Conservation (phyloP, 2,113 vertebrate genomes). For the Prunella fulvescens region DNA sequence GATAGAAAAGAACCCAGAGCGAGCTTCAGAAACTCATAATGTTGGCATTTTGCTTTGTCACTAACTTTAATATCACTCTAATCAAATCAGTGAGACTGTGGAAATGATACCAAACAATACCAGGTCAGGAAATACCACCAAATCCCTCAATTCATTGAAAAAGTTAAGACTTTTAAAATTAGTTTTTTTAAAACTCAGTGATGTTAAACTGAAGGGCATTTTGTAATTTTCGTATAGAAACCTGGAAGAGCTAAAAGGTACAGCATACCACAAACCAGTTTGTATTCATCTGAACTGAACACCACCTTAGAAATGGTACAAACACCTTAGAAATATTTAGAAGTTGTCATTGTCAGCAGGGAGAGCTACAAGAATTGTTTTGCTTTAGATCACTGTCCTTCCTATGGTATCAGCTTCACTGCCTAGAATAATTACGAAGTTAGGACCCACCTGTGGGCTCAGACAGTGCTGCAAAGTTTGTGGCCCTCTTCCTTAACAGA, state of each 20-base stretch:
- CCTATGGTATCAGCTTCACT: background rate
- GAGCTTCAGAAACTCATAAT: slow-evolving; percentile 67
- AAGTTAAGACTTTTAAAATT: slow-evolving; percentile 70
- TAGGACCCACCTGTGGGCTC: background rate
- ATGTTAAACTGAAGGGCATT: slow-evolving; percentile 46
- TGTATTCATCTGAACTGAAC: background rate
- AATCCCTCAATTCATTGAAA: slow-evolving; percentile 66
- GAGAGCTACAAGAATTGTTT: background rate
- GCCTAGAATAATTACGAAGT: background rate
- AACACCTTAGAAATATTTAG: background rate
- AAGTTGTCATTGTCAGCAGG: background rate
- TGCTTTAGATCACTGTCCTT: background rate
- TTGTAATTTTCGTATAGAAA: background rate
- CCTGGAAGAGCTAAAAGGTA: background rate
- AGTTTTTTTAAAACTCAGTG: slow-evolving; percentile 38
- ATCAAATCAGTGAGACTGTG: slow-evolving; percentile 63
- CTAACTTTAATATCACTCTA: slow-evolving; percentile 69
- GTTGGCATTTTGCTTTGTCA: slow-evolving; percentile 68
- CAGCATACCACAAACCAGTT: background rate
- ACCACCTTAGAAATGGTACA: accelerated
- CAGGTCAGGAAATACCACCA: slow-evolving; percentile 68
- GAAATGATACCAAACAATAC: slow-evolving; percentile 66
- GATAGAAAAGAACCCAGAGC: slow-evolving; percentile 18
- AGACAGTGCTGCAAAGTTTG: background rate
- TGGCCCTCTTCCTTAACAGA: background rate